phyloP scores from a whole-genome alignment of 1,140 invertebrate species.

The Hermetia illucens region DNA sequence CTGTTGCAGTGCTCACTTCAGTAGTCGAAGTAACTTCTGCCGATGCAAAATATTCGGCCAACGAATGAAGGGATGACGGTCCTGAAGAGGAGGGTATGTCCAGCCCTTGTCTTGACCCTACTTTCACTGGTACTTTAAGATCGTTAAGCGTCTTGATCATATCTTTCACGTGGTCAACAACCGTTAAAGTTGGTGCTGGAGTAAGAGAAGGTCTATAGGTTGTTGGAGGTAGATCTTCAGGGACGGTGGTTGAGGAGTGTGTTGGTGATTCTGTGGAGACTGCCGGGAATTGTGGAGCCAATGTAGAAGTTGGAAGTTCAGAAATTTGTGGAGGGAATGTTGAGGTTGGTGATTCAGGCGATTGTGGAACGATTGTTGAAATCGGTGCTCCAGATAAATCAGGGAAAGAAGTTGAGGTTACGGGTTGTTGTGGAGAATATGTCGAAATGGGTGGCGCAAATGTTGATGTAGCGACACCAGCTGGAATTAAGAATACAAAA shows the following conservation, averaged over 20 bases:
- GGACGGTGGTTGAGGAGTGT: constrained; percentile 7
- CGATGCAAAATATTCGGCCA: constrained; percentile 62
- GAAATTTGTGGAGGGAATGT: constrained; percentile 9
- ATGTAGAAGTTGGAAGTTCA: constrained; percentile 18
- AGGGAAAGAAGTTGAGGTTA: too few relatives aligned
- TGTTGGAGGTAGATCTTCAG: background rate
- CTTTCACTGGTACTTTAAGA: constrained; percentile 20
- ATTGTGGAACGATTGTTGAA: too few relatives aligned
- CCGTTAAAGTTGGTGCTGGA: constrained; percentile 1
- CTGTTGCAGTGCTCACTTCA: constrained; percentile 8
- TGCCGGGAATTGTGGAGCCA: constrained; percentile 15
- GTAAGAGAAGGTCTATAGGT: background rate
- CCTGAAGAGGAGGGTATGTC: constrained; percentile 52
- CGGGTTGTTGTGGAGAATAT: too few relatives aligned
- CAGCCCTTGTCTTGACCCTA: constrained; percentile 38
- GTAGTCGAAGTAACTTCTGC: constrained; percentile 45
- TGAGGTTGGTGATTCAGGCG: constrained; percentile 1
- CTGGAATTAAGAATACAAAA: too few relatives aligned
- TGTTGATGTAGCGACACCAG: too few relatives aligned
- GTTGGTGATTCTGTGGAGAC: constrained; percentile 23
- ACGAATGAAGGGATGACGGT: constrained; percentile 56
- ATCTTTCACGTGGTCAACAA: constrained; percentile 27
- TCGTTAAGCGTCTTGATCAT: constrained; percentile 32
- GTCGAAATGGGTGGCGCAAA: too few relatives aligned
- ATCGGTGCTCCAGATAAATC: too few relatives aligned